Conservation (phyloP, 1,140 invertebrate species). For the Riptortus pedestris region DNA sequence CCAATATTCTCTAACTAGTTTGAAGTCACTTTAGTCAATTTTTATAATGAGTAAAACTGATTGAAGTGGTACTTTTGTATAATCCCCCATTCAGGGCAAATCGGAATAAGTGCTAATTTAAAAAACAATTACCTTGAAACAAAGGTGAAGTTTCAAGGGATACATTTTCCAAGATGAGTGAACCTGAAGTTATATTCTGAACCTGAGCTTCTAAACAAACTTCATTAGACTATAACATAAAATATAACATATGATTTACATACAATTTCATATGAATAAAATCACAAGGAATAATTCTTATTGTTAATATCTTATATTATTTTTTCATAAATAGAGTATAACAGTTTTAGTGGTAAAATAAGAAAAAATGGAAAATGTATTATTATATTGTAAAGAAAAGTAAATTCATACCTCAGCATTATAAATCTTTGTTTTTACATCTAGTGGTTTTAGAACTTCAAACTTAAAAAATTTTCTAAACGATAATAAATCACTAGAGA, state of each 20-base stretch:
- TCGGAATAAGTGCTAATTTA: slow-evolving; percentile 56
- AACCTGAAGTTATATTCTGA: slow-evolving; percentile 81
- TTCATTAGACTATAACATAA: slow-evolving; percentile 92
- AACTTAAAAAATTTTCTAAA: slow-evolving; percentile 97
- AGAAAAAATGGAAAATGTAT: too few relatives aligned
- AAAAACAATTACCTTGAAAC: too few relatives aligned
- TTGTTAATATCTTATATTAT: neutral
- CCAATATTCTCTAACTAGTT: too few relatives aligned
- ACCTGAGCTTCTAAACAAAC: slow-evolving; percentile 95
- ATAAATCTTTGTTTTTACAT: slow-evolving; percentile 98
- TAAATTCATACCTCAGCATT: slow-evolving; percentile 93
- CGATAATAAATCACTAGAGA: slow-evolving; percentile 50
- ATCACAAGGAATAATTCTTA: neutral
- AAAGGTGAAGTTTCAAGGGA: slow-evolving; percentile 79
- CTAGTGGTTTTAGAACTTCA: slow-evolving; percentile 92
- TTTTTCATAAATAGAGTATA: too few relatives aligned
- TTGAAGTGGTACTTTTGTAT: neutral
- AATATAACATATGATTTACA: too few relatives aligned
- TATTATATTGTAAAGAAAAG: slow-evolving; percentile 37
- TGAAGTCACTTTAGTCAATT: too few relatives aligned
- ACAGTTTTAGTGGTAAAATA: neutral
- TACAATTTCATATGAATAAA: slow-evolving; percentile 35
- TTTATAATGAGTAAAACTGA: neutral
- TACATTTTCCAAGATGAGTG: slow-evolving; percentile 86
- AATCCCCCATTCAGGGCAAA: neutral